Evolutionary conservation across 2,797 vertebrate genomes (phyloP).

Genomic region (Platyrinchus mystaceus): DNA sequence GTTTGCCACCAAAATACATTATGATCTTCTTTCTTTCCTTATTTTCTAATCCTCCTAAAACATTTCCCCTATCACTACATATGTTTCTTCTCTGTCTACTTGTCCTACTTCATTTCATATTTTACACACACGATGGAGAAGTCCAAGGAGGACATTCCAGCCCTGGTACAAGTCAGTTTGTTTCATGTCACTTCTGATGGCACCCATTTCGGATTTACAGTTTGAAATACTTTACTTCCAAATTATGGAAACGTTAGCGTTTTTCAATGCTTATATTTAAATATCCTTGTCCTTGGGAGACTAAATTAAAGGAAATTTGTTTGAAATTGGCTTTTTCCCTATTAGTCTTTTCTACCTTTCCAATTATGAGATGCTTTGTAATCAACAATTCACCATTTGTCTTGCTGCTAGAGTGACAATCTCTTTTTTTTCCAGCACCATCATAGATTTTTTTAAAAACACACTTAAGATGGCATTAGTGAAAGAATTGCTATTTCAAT

Average conservation of each 20-base stretch:
- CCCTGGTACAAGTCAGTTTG: not conserved
- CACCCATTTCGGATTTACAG: not conserved
- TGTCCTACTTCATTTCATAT: not conserved
- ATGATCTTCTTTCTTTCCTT: not conserved
- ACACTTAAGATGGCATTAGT: not conserved
- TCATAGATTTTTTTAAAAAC: fast-evolving
- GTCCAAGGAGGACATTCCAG: not conserved
- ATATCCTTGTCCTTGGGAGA: not conserved
- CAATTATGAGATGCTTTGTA: not conserved
- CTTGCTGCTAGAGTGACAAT: not conserved
- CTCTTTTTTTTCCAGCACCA: not conserved
- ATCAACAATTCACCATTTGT: not conserved
- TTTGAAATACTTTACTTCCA: not conserved
- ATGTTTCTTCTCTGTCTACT: not conserved
- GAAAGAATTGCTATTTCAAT: not conserved
- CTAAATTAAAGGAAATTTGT: not conserved
- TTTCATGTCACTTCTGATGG: not conserved
- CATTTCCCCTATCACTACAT: not conserved
- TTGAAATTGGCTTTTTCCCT: not conserved
- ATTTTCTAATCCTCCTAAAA: not conserved
- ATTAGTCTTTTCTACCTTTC: not conserved
- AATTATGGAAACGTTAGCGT: not conserved
- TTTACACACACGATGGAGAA: not conserved
- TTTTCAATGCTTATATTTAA: not conserved
- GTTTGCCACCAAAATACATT: not conserved